Base-by-base conservation (phyloP, 2,888 invertebrate species). In the Drosophila maculinotata region DNA sequence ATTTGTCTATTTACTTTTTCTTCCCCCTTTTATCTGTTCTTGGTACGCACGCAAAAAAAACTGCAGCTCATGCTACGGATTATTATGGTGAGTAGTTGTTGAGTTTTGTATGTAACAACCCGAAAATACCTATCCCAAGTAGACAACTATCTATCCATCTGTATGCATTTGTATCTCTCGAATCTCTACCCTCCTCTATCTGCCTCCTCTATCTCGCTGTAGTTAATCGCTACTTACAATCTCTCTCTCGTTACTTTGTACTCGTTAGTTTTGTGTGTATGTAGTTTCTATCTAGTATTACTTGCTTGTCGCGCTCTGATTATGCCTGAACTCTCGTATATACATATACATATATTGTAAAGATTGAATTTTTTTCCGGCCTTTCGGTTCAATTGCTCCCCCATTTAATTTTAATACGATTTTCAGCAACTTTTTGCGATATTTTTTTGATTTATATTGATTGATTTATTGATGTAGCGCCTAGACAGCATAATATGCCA, bases 41-140 rank as follows among this genome's bases (percentile, higher is more conserved):
- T 83, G 81, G 85, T 76, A 76, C 82, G 87, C 86, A 84, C 81
- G 76, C 77, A 87, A 81, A 83, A 83, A 74, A 73, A 65, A 79
- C 71, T 82, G 79, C 93, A 97, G 98, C 97, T 94, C 97, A 97
- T 95, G 97, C 97, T 92, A 97, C 98, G 94, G 98, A 98, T 94
- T 98, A 98, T 94, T 98, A 98, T 97, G 98, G 98, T 98, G 97
- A 98, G 98, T 97, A 94, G 94, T 79, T 65, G 85, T 85, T 74
- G 73, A 74, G 71, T 74, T 57, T 62, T 66, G 65, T 85, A 74
- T 77, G 91, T 91, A 63, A 54, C 33, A 15, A 63, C 23, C 17
- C 20, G 20, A 44, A 8, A 15, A 25, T 33, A 15, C 25, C 44
- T 20, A 20, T 33, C 36, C 48, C 41, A 14, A 39, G 8, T 23